Conservation (phyloP, 2,888 invertebrate species). For the Cyclophora punctaria region DNA sequence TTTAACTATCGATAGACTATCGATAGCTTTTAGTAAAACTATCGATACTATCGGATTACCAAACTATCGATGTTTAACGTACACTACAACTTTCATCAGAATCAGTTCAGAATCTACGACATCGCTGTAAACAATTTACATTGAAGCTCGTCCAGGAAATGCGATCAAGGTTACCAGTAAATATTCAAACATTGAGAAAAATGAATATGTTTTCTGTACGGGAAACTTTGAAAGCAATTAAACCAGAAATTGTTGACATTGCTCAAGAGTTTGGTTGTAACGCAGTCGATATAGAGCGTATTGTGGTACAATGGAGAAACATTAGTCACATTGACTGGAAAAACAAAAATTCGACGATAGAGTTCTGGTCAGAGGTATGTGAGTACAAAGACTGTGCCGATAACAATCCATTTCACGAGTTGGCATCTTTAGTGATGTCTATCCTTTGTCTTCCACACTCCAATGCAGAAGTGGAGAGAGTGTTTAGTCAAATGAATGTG, state of each 20-base stretch:
- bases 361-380: constrained; percentile 4
- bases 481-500: no score
- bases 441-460: no score
- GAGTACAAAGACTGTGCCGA: no score
- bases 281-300: constrained; percentile 9
- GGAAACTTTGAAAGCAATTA: constrained; percentile 7
- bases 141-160: constrained; percentile 12
- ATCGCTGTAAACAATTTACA: constrained; percentile 16
- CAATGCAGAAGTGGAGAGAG: no score
- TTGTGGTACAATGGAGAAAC: constrained; percentile 9
- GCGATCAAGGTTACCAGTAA: constrained; percentile 7
- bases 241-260: background rate
- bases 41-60: no score
- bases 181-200: constrained; percentile 1
- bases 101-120: constrained; percentile 7
- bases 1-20: no score
- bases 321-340: constrained; percentile 8
- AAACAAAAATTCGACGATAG: constrained; percentile 4
- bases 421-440: no score
- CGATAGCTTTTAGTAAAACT: no score
- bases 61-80: no score
- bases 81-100: constrained; percentile 2
- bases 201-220: constrained; percentile 7
- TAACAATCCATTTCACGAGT: no score
- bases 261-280: constrained; percentile 4